Evolutionary conservation across 2,797 vertebrate genomes (phyloP), one percentile per base, ranked within the genome.

Genomic region (Phrynocephalus forsythii): DNA sequence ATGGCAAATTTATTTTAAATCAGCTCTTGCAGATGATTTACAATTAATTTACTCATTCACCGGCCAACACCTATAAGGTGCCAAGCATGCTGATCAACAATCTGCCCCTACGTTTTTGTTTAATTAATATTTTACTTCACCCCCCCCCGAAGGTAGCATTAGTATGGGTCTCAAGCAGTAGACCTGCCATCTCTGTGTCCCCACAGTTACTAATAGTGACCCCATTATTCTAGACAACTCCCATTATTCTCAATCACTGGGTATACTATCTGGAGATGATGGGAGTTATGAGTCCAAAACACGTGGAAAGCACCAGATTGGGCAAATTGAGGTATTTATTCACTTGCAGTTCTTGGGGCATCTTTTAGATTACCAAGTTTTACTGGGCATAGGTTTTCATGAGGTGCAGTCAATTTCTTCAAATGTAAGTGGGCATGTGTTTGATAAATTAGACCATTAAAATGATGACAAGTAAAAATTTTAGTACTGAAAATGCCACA

Each of bases 1-100:
- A 6, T 69, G 79, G 84, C 33, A 83, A 82, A 82, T 72, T 48
- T 79, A 89, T 86, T 75, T 84, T 83, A 86, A 79, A 16, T 68
- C 68, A 24, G 30, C 24, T 33, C 20, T 79, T 67, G 16, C 15
- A 50, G 3, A 66, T 48, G 76, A 50, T 28, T 66, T 79, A 63
- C 33, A 56, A 38, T 72, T 60, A 48, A 63, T 44, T 63, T 66
- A 50, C 69, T 71, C 11, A 3, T 6, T 56, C 15, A 26, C 16
- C 33, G 22, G 16, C 8, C 68, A 22, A 26, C 28, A 15, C 24
- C 44, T 82, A 18, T 8, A 48, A 20, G 8, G 5, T 28, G 44
- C 26, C 26, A 22, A 13, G 79, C 52, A 81, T 67, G 1, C 7
- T 6, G 10, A 71, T 44, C 44, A 72, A 6, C 15, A 16, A 69